These are phyloP conservation scores for Gavialis gangeticus DNA, from an alignment of 2,113 vertebrate species.

Conservation along the genomic window DNA sequence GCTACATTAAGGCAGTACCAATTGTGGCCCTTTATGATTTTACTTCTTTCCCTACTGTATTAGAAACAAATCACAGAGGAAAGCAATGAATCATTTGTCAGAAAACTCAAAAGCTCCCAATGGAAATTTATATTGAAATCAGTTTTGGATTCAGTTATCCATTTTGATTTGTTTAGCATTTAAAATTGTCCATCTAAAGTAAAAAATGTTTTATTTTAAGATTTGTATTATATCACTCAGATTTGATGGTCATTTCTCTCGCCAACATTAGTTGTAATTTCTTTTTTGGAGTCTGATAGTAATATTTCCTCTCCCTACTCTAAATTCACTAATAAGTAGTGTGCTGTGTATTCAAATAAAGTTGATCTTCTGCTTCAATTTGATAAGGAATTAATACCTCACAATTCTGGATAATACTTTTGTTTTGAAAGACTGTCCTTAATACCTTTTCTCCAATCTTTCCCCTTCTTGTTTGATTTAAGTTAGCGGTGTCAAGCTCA, in stretches of 20 bases:
- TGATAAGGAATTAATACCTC: neutral
- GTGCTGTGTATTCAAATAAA: neutral
- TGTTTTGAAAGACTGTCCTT: neutral
- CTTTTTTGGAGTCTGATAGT: neutral
- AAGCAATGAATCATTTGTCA: neutral
- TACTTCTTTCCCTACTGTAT: neutral
- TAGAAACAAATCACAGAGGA: neutral
- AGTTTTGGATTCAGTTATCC: neutral
- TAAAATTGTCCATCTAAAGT: neutral
- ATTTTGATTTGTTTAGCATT: neutral
- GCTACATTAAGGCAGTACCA: neutral
- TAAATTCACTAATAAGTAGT: neutral
- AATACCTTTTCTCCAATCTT: neutral
- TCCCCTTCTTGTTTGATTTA: neutral
- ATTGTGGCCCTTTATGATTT: neutral
- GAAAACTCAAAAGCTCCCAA: neutral
- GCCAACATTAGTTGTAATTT: neutral
- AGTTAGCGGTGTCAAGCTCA: neutral
- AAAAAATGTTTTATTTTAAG: neutral
- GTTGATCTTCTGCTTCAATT: neutral
- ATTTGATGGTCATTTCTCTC: neutral
- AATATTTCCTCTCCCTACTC: accelerated
- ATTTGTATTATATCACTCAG: neutral
- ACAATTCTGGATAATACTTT: neutral
- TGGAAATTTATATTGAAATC: neutral